Percentiles rank a stretch among this genome's conserved stretches.
These are phyloP conservation scores for Phataginus tetradactyla DNA, from an alignment of 2,797 vertebrate genomes.

Conservation along the genomic window DNA sequence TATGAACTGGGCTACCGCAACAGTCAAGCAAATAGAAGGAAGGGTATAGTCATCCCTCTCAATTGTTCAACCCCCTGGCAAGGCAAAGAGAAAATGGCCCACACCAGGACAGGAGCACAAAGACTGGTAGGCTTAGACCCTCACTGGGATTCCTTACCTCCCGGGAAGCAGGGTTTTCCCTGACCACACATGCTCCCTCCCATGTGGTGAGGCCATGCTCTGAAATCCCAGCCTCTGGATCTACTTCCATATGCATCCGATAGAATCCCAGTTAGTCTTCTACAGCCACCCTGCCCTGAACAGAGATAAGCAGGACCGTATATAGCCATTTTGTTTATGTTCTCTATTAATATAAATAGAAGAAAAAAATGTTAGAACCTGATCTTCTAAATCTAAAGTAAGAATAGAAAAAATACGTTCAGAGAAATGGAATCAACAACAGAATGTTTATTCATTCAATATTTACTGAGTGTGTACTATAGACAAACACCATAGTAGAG, in stretches of 20 bases:
- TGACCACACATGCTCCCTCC: background rate
- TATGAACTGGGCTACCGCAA: background rate
- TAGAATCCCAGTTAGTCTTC: background rate
- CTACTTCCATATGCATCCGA: background rate
- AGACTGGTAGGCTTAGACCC: background rate
- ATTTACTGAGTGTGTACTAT: background rate
- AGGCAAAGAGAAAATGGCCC: background rate
- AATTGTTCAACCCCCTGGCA: background rate
- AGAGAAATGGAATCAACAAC: background rate
- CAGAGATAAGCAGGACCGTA: background rate
- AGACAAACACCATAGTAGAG: background rate
- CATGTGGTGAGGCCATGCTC: background rate
- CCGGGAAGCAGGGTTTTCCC: background rate
- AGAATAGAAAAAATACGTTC: background rate
- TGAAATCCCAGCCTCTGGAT: background rate
- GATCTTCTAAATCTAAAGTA: slow-evolving; percentile 3
- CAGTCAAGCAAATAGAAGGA: background rate
- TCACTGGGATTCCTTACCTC: background rate
- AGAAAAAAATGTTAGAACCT: background rate
- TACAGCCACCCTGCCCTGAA: background rate
- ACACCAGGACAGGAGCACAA: background rate
- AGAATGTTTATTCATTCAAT: background rate
- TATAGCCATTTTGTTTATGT: background rate
- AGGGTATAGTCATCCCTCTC: background rate
- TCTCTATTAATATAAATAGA: background rate